Evolutionary conservation across 2,888 invertebrate species (phyloP).

Genomic region (Drosophila colorata): DNA sequence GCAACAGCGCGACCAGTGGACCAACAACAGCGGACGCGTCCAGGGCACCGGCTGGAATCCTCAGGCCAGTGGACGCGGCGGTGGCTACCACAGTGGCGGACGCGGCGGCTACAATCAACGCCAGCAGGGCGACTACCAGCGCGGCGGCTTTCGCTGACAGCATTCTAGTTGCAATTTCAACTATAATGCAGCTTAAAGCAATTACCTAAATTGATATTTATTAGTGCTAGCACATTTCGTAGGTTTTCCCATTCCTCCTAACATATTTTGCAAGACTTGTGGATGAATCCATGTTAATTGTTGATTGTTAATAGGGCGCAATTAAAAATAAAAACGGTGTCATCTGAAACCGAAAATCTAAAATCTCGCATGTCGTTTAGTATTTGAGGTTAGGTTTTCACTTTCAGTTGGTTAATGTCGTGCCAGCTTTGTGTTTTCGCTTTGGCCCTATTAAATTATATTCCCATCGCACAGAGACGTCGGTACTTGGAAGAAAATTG

Average conservation of each 20-base stretch:
- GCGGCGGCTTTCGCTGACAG: constrained; percentile 46
- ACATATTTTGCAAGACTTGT: constrained; percentile 9
- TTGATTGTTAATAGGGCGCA: constrained; percentile 42
- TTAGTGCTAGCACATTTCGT: constrained; percentile 30
- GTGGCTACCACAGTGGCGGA: constrained; percentile 53
- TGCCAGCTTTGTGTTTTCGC: constrained; percentile 19
- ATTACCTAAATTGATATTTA: constrained; percentile 47
- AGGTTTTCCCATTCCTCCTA: constrained; percentile 20
- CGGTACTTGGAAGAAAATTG: not conserved
- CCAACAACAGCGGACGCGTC: constrained; percentile 83
- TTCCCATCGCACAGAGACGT: constrained; percentile 16
- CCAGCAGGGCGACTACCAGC: constrained; percentile 43
- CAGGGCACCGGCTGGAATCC: constrained; percentile 84
- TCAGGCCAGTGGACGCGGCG: constrained; percentile 46
- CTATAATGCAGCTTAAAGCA: not conserved
- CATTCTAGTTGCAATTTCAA: constrained; percentile 16
- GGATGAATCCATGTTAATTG: constrained; percentile 16
- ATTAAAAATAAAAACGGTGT: constrained; percentile 56
- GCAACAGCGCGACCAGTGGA: constrained; percentile 72
- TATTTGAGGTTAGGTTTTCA: constrained; percentile 43
- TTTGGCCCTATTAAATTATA: constrained; percentile 8
- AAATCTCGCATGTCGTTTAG: constrained; percentile 39
- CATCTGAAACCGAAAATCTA: constrained; percentile 55
- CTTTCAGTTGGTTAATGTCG: constrained; percentile 54
- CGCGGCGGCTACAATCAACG: constrained; percentile 64